A percentile compares a stretch with the other conserved stretches of the same genome.
Evolutionary conservation across 1,140 invertebrate genomes (phyloP).

Genomic region (Homarus americanus): DNA sequence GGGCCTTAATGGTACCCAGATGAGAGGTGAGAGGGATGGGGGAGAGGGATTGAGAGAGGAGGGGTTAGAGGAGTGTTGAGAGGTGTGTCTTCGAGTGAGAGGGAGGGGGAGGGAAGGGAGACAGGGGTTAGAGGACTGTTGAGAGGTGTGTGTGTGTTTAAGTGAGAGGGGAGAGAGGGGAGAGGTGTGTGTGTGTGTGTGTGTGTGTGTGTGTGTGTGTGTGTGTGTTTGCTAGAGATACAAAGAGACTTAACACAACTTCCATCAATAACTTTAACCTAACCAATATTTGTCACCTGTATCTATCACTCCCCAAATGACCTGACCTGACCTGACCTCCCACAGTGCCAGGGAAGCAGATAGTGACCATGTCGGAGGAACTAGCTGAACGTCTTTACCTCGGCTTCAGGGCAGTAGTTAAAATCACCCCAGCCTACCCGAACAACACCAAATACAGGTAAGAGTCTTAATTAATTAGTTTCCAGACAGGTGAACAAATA

Average conservation of each 20-base stretch:
- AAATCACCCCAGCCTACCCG: slow-evolving; percentile 46
- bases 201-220: too few relatives aligned
- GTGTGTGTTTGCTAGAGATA: too few relatives aligned
- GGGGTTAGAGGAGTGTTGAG: not conserved
- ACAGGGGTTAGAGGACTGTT: not conserved
- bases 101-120: too few relatives aligned
- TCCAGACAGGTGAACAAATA: too few relatives aligned
- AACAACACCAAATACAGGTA: slow-evolving; percentile 38
- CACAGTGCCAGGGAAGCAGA: slow-evolving; percentile 41
- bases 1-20: not conserved
- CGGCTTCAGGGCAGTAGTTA: slow-evolving; percentile 36
- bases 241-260: too few relatives aligned
- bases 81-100: too few relatives aligned
- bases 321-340: too few relatives aligned
- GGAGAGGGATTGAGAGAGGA: too few relatives aligned
- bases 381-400: slow-evolving; percentile 35
- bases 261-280: not conserved
- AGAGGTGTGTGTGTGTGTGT: too few relatives aligned
- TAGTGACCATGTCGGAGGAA: slow-evolving; percentile 2
- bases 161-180: not conserved
- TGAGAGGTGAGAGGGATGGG: slow-evolving; percentile 29
- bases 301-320: too few relatives aligned
- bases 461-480: too few relatives aligned
- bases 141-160: slow-evolving; percentile 2
- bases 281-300: too few relatives aligned